Conservation (phyloP, 2,113 vertebrate species). For the Rhinoptilus africanus region DNA sequence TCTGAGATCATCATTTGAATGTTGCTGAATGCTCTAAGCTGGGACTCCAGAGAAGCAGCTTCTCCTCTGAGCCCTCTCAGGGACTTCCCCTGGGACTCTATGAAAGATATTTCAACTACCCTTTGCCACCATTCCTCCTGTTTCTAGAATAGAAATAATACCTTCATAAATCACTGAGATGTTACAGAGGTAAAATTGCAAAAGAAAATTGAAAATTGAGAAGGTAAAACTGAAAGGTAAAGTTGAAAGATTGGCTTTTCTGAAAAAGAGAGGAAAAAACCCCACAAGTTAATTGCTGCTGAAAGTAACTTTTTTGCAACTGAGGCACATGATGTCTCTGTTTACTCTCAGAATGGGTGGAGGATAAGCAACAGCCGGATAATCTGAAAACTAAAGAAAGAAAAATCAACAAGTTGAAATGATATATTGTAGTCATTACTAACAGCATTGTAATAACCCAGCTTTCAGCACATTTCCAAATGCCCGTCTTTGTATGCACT, state of each 20-base stretch:
- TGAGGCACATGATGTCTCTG: neutral
- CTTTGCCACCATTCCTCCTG: neutral
- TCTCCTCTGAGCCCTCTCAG: neutral
- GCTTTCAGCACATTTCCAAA: constrained; percentile 25
- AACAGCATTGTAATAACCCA: neutral
- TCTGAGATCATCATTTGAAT: neutral
- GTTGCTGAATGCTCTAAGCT: neutral
- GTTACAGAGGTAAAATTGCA: neutral
- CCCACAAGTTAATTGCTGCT: neutral
- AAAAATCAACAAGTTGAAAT: constrained; percentile 47
- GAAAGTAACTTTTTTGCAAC: neutral
- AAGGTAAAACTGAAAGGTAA: neutral
- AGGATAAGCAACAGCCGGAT: neutral
- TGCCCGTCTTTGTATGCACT: neutral
- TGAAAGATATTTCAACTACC: neutral
- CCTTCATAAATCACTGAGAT: neutral
- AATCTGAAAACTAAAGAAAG: constrained; percentile 28
- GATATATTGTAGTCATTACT: constrained; percentile 57
- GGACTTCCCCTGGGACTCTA: neutral
- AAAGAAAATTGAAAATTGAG: neutral
- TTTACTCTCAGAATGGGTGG: constrained; percentile 14
- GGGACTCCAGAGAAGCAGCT: neutral
- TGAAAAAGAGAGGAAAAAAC: neutral
- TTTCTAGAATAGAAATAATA: neutral
- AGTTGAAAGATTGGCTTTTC: neutral